Percentiles rank a stretch among this genome's conserved stretches.
These are phyloP conservation scores for Globia sparganii DNA, from an alignment of 2,888 invertebrate species.

Conservation along the genomic window DNA sequence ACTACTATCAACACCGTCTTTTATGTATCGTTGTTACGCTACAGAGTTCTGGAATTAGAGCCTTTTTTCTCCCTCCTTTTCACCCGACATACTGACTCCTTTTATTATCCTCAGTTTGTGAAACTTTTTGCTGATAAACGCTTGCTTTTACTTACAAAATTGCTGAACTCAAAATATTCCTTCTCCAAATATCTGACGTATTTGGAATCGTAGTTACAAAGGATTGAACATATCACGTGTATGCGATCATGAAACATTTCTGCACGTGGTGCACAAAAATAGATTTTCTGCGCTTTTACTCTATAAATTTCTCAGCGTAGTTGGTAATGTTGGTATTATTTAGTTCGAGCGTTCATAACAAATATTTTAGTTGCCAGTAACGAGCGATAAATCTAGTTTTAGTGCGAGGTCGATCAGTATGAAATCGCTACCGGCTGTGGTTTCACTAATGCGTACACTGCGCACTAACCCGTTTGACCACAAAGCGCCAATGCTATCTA, in stretches of 20 bases:
- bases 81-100: constrained; percentile 36
- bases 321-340: constrained; percentile 67
- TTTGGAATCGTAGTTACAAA: constrained; percentile 38
- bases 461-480: constrained; percentile 59
- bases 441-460: constrained; percentile 61
- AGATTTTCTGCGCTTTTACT: constrained; percentile 42
- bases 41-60: constrained; percentile 54
- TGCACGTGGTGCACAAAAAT: constrained; percentile 46
- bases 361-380: constrained; percentile 75
- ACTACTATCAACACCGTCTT: constrained; percentile 41
- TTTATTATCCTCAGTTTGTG: constrained; percentile 51
- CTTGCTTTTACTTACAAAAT: constrained; percentile 42
- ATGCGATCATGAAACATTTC: constrained; percentile 40
- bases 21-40: constrained; percentile 47
- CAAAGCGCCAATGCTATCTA: constrained; percentile 52
- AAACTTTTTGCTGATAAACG: constrained; percentile 39
- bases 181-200: constrained; percentile 22
- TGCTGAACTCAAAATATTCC: constrained; percentile 29
- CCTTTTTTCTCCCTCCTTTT: constrained; percentile 53
- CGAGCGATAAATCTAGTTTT: constrained; percentile 83
- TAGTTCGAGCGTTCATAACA: constrained; percentile 69
- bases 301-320: constrained; percentile 61
- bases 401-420: constrained; percentile 81
- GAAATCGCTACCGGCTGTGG: constrained; percentile 76
- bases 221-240: constrained; percentile 26